These are phyloP conservation scores for Keiferia lycopersicella DNA, from an alignment of 2,888 invertebrate species.

Conservation along the genomic window DNA sequence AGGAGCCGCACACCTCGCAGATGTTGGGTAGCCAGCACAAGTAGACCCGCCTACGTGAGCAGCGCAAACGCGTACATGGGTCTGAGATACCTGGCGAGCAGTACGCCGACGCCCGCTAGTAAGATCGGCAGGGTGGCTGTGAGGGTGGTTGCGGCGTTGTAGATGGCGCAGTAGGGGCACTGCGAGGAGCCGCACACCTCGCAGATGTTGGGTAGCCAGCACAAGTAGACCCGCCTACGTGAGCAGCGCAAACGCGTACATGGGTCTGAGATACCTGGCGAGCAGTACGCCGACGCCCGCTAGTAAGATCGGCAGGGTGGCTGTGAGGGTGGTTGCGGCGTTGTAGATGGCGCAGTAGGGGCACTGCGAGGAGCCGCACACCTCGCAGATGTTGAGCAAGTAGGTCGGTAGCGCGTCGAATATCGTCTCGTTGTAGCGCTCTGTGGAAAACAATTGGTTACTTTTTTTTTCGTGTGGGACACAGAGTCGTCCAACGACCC, in stretches of 20 bases:
- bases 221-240: background rate
- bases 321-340: constrained; percentile 66
- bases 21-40: constrained; percentile 94
- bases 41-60: background rate
- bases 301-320: constrained; percentile 39
- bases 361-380: constrained; percentile 96
- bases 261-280: constrained; percentile 33
- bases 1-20: constrained; percentile 96
- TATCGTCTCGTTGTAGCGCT: constrained; percentile 95
- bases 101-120: constrained; percentile 34
- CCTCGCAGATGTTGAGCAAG: constrained; percentile 94
- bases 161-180: constrained; percentile 95
- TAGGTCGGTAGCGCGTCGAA: constrained; percentile 93
- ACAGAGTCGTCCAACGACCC: too few species aligned
- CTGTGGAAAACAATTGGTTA: constrained; percentile 63
- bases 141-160: constrained; percentile 82
- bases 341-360: constrained; percentile 95
- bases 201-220: constrained; percentile 94
- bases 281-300: constrained; percentile 35
- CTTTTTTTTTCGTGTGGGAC: too few species aligned
- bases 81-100: constrained; percentile 35
- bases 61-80: constrained; percentile 18
- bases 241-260: background rate
- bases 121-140: constrained; percentile 42
- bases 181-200: constrained; percentile 97